A percentile compares a stretch with the other conserved stretches of the same genome.
Evolutionary conservation across 1,140 invertebrate species (phyloP).

Genomic region (Brachionus manjavacas): DNA sequence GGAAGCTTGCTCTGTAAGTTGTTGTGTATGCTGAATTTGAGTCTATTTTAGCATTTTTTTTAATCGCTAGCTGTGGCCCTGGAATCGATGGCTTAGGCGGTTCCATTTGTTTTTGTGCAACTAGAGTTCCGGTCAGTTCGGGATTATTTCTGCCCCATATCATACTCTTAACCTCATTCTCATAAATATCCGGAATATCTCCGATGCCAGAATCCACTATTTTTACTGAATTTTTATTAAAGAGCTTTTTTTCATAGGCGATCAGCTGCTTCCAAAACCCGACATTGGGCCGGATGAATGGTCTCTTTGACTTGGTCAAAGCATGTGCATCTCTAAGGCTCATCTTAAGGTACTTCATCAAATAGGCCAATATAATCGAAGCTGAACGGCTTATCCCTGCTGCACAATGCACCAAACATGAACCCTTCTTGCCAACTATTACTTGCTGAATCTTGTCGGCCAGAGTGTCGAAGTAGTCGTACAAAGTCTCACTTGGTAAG

Average conservation of each 20-base stretch:
- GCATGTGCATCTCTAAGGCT: constrained; percentile 5
- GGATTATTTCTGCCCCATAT: neutral
- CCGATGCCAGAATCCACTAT: constrained; percentile 51
- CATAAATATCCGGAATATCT: constrained; percentile 45
- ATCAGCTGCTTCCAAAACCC: constrained; percentile 82
- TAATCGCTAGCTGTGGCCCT: neutral
- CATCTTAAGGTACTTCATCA: constrained; percentile 39
- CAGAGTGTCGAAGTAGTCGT: neutral
- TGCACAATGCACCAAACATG: constrained; percentile 39
- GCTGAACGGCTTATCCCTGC: constrained; percentile 36
- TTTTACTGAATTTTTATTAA: constrained; percentile 52
- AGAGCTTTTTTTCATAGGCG: constrained; percentile 67
- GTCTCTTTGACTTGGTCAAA: constrained; percentile 32
- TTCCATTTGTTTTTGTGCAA: neutral
- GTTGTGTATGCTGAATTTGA: neutral
- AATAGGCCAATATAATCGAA: constrained; percentile 32
- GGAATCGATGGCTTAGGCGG: neutral
- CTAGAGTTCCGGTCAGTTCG: neutral
- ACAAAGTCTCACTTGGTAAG: neutral
- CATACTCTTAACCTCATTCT: constrained; percentile 27
- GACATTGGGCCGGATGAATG: constrained; percentile 68
- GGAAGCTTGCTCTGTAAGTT: neutral
- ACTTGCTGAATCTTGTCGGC: constrained; percentile 32
- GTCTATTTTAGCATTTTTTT: neutral
- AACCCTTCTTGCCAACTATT: neutral